A percentile compares a stretch with the other conserved stretches of the same genome.
phyloP scores from a whole-genome alignment of 2,113 vertebrate species.

The Gallinago undulata region DNA sequence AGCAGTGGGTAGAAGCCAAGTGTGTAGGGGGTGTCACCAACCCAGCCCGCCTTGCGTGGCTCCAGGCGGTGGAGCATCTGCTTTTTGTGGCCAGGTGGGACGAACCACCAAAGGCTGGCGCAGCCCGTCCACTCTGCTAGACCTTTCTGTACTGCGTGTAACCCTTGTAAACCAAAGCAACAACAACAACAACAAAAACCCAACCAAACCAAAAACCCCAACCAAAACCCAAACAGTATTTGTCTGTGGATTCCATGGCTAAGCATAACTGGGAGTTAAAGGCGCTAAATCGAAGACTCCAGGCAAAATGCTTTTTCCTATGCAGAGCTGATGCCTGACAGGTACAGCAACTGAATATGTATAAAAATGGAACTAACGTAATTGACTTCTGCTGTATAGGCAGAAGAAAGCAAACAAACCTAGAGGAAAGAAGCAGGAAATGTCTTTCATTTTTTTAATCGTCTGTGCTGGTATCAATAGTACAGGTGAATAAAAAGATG shows the following conservation, averaged over 20 bases:
- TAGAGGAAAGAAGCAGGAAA: not conserved
- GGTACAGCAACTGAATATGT: not conserved
- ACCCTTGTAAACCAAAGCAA: not conserved
- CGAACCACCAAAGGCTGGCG: accelerated
- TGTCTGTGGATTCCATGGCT: not conserved
- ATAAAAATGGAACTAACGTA: not conserved
- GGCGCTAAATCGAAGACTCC: not conserved
- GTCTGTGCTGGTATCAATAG: not conserved
- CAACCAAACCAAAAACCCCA: not conserved
- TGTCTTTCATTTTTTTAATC: not conserved
- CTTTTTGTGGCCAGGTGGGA: not conserved
- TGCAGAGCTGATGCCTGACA: not conserved
- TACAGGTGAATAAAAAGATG: not conserved
- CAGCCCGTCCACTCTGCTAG: not conserved
- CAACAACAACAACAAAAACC: not conserved
- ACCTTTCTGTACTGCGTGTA: not conserved
- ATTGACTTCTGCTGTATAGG: not conserved
- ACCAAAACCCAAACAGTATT: accelerated
- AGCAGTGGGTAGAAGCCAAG: not conserved
- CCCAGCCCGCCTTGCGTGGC: accelerated
- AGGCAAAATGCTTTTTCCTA: not conserved
- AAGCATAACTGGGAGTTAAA: not conserved
- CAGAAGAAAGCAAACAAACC: not conserved
- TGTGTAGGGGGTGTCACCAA: not conserved
- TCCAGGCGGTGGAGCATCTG: not conserved